phyloP scores from a whole-genome alignment of 1,140 invertebrate species.

The Lasioglossum albipes region DNA sequence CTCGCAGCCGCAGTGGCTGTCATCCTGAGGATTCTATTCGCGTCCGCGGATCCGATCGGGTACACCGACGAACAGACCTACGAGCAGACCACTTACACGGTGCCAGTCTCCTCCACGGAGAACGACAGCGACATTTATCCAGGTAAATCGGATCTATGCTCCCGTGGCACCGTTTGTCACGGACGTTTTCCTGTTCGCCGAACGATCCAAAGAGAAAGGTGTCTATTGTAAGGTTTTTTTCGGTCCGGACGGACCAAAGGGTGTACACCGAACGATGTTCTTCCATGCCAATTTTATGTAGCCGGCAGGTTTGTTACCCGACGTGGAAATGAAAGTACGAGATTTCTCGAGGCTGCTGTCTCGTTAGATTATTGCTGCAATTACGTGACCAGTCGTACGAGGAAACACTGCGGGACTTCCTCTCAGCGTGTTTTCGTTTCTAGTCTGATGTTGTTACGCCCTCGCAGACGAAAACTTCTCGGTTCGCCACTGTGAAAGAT shows the following conservation, averaged over 20 bases:
- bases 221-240: no score
- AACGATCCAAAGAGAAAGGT: no score
- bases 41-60: conserved; percentile 54
- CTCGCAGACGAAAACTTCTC: no score
- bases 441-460: background rate
- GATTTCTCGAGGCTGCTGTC: conserved; percentile 1
- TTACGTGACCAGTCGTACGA: background rate
- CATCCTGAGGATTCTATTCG: conserved; percentile 62
- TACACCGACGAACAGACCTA: conserved; percentile 52
- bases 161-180: background rate
- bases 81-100: conserved; percentile 57
- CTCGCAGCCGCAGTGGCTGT: conserved; percentile 59
- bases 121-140: conserved; percentile 66
- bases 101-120: conserved; percentile 61
- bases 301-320: background rate
- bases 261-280: background rate
- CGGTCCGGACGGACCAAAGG: background rate
- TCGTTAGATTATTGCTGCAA: background rate
- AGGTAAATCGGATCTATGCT: conserved; percentile 62
- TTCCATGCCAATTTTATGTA: background rate
- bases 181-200: background rate
- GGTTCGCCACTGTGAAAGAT: no score
- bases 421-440: background rate
- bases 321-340: background rate
- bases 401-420: background rate